Evolutionary conservation across 2,113 vertebrate genomes (phyloP), one percentile per base, ranked within the genome.

Genomic region (Alces alces): DNA sequence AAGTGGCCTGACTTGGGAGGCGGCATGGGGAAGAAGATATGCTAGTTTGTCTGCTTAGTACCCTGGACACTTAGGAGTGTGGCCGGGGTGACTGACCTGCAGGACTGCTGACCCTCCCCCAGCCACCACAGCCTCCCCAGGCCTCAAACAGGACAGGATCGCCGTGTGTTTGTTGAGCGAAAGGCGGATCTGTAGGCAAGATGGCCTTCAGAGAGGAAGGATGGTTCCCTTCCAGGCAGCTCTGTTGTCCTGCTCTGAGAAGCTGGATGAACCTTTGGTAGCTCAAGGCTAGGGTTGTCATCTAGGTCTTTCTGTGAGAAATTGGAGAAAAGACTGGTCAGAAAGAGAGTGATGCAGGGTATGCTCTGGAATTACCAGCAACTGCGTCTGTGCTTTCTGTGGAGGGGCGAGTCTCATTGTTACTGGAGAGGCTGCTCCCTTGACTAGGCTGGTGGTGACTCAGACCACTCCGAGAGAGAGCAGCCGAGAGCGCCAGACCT

Each of bases 401-500:
- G 21, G 73, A 50, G 15, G 76, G 23, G 47, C 33, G 80, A 86
- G 55, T 83, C 78, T 96, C 30, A 47, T 6, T 55, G 57, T 12
- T 60, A 55, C 36, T 6, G 33, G 64, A 76, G 39, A 43, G 52
- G 11, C 50, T 39, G 30, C 14, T 83, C 10, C 28, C 21, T 9
- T 73, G 17, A n/a, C 11, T 82, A 73, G 73, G 70, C 10, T 11
- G 23, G 43, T 13, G 54, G 61, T 66, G 52, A 50, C 79, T 88
- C 45, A 79, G 55, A 23, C 36, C 76, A 14, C 13, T 45, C 5
- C 2, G 5, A 55, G 47, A 55, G 47, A 79, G 5, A 86, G 45
- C 6, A 21, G 50, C 2, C 30, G 15, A n/a, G 9, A 21, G 7
- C 0, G 3, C 27, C 19, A 52, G 52, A 28, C 45, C 5, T 76